Conservation (phyloP, 2,888 invertebrate genomes). For the Eupithecia insigniata region DNA sequence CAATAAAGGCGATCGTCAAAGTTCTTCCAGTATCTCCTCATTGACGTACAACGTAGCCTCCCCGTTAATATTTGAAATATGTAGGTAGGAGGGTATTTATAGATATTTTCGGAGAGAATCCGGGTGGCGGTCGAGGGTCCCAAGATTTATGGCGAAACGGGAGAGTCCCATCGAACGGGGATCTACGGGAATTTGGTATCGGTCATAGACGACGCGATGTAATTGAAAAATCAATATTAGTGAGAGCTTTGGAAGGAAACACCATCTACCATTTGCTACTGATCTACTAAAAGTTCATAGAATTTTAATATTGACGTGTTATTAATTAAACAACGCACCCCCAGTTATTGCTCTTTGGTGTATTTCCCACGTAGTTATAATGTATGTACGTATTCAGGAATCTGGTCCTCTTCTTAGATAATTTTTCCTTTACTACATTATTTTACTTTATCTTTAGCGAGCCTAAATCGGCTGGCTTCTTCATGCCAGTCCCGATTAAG, state of each 20-base stretch:
- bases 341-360: background rate
- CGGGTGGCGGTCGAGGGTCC: constrained; percentile 83
- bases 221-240: constrained; percentile 37
- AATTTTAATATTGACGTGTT: background rate
- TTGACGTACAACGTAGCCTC: constrained; percentile 66
- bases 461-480: too few relatives aligned
- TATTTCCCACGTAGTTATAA: background rate
- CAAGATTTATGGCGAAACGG: constrained; percentile 83
- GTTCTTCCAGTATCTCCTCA: constrained; percentile 33
- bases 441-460: too few relatives aligned
- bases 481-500: too few relatives aligned
- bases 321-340: background rate
- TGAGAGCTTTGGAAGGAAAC: background rate
- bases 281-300: background rate
- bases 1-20: background rate
- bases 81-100: constrained; percentile 81
- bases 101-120: constrained; percentile 82
- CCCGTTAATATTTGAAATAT: constrained; percentile 82
- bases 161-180: constrained; percentile 83
- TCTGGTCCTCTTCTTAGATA: background rate
- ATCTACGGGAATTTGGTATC: constrained; percentile 60
- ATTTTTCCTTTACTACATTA: too few relatives aligned
- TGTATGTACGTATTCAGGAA: background rate
- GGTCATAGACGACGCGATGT: constrained; percentile 45
- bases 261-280: background rate